Evolutionary conservation across 1,140 invertebrate genomes (phyloP), one percentile per base, ranked within the genome.

Genomic region (Augochlora pura): DNA sequence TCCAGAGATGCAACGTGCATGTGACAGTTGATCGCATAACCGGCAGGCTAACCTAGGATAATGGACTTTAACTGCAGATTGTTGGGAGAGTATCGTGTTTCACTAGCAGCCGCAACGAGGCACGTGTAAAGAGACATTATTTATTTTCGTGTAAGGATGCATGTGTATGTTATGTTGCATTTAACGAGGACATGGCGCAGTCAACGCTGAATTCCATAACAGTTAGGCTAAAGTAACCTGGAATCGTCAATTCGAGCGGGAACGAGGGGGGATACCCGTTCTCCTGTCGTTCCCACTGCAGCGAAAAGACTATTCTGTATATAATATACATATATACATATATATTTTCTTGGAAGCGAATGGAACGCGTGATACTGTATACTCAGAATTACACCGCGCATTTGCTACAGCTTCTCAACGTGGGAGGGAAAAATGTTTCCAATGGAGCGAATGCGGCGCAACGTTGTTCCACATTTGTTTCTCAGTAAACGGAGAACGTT

Each of bases 91-190:
- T 21, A 54, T 54, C 32, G 18, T 2, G 16, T 73, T 60, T 52
- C 49, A 52, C 16, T 52, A 52, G 18, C 6, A 52, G 49, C 49
- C 18, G 49, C 18, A 18, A 52, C 62, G 52, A 52, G 66, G 62
- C 67, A 60, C 66, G 75, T 83, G 62, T 71, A 57, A 68, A 25
- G 71, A 63, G 65, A 76, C 14, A 49, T 76, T 60, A 73, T 80
- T 80, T 62, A 71, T 81, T 72, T 60, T 60, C n/a, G 21, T 23
- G 67, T 71, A 64, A 72, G 68, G 9, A 72, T 78, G 72, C 63
- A 75, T 75, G 62, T 54, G 63, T 75, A 39, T 66, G 72, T 66
- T 59, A 23, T 38, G 62, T 49, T 73, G 62, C 25, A 49, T 66
- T 42, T 57, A 32, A 64, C 63, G 8, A 23, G 32, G n/a, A 72